These are phyloP conservation scores for Antigone vipio DNA, from an alignment of 2,113 vertebrate genomes.

Conservation along the genomic window DNA sequence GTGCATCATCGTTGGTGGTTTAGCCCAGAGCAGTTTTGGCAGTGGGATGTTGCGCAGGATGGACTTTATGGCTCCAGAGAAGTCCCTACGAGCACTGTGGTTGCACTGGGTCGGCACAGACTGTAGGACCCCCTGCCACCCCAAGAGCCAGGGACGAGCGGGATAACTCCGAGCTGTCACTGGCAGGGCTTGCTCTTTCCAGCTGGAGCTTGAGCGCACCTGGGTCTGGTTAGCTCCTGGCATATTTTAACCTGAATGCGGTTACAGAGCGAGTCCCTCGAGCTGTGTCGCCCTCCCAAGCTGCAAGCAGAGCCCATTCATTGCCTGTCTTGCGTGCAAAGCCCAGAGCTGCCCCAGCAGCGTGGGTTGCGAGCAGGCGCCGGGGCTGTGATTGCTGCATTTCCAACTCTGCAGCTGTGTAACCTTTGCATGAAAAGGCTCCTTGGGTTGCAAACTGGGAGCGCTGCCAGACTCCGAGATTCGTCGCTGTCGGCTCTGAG, in stretches of 20 bases:
- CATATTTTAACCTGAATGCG: background rate
- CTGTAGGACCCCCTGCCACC: background rate
- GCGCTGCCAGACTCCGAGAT: background rate
- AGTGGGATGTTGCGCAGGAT: background rate
- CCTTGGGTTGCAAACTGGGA: background rate
- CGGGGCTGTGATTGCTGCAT: background rate
- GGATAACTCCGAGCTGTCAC: background rate
- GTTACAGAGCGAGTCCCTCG: background rate
- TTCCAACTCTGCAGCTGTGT: background rate
- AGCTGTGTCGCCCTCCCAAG: background rate
- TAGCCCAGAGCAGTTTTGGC: background rate
- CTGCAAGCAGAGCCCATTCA: background rate
- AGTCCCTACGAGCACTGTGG: fast-evolving
- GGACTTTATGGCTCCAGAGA: background rate
- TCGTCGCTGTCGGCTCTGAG: fast-evolving
- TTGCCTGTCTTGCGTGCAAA: background rate
- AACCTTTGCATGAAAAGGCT: background rate
- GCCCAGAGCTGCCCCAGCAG: background rate
- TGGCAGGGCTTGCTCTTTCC: background rate
- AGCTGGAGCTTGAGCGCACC: background rate
- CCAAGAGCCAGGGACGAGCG: fast-evolving
- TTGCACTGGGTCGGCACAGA: fast-evolving
- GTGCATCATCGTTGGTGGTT: fast-evolving
- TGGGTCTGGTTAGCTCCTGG: background rate
- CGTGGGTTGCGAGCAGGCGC: background rate